Conservation (phyloP, 1,140 invertebrate genomes). For the Leptinotarsa undecemlineata region DNA sequence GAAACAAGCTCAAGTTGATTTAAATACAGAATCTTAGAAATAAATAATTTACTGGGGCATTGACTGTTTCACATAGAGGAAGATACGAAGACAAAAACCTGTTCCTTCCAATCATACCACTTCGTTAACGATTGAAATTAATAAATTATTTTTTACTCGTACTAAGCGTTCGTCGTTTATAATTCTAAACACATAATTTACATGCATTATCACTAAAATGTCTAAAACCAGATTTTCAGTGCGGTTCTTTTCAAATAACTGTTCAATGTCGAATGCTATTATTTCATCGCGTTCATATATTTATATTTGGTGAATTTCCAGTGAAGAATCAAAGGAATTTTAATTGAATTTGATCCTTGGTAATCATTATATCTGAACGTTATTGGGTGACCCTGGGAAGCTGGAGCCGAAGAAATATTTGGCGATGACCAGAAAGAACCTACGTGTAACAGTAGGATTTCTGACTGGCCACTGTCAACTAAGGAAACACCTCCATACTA, state of each 20-base stretch:
- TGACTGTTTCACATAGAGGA: slow-evolving; percentile 27
- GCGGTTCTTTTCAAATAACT: neutral
- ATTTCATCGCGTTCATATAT: too few relatives aligned
- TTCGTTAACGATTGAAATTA: slow-evolving; percentile 24
- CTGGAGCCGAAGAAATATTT: too few relatives aligned
- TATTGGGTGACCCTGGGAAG: too few relatives aligned
- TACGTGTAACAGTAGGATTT: too few relatives aligned
- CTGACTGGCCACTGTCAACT: too few relatives aligned
- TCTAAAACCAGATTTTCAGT: neutral
- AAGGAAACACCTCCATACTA: too few relatives aligned
- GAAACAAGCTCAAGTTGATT: too few relatives aligned
- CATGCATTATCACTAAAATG: slow-evolving; percentile 13
- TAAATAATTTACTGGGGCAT: slow-evolving; percentile 37
- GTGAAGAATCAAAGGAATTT: too few relatives aligned
- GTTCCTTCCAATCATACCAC: slow-evolving; percentile 32
- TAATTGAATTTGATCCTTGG: too few relatives aligned
- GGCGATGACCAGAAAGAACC: too few relatives aligned
- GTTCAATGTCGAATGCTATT: neutral
- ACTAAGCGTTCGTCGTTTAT: slow-evolving; percentile 2
- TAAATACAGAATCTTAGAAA: slow-evolving; percentile 36
- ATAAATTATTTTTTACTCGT: slow-evolving; percentile 18
- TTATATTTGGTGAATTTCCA: too few relatives aligned
- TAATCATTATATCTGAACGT: too few relatives aligned
- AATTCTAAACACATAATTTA: slow-evolving; percentile 15
- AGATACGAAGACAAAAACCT: slow-evolving; percentile 24